Evolutionary conservation across 1,140 invertebrate species (phyloP), one percentile per base, ranked within the genome.

Genomic region (Paraescarpia echinospica): DNA sequence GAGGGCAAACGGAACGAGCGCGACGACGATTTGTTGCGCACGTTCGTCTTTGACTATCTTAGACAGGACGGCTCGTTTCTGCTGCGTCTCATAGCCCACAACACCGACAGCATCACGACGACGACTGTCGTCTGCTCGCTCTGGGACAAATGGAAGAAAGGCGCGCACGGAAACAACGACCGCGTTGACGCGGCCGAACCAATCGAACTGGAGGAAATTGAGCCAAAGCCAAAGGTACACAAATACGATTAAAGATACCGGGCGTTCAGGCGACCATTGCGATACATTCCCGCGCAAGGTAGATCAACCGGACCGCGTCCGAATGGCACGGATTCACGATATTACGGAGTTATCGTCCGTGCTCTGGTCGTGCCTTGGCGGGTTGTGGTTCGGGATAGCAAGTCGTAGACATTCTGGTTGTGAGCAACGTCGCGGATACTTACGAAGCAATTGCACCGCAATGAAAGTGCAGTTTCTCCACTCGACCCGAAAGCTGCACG

Each of bases 21-120:
- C 4, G 33, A 92, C 4, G 35, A 48, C n/a, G 9, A 59, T 5
- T 34, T 33, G 18, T 8, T 35, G 12, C 5, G 12, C 92, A 33
- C 27, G 12, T 93, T 93, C 94, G 88, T 77, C 91, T 14, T 41
- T 89, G 35, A 94, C 88, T 93, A 94, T 89, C 89, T 94, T 89
- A 34, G 92, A 93, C 91, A 93, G 59, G 94, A 94, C 91, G 94
- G 94, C 27, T n/a, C 90, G 22, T 94, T 94, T 91, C 93, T 94
- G n/a, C 77, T 94, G 31, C 93, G 94, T 41, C 48, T 94, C 34
- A 91, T 94, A 9, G 94, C 93, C 0, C 93, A 94, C 91, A 96
- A 96, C 92, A 95, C 96, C 4, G 95, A 95, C 34, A 94, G 96
- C 93, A 93, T 96, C 27, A 95, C 95, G 0, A 94, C 95, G 27